A percentile compares a stretch with the other conserved stretches of the same genome.
These are phyloP conservation scores for Mya arenaria DNA, from an alignment of 1,140 invertebrate genomes.

Conservation along the genomic window DNA sequence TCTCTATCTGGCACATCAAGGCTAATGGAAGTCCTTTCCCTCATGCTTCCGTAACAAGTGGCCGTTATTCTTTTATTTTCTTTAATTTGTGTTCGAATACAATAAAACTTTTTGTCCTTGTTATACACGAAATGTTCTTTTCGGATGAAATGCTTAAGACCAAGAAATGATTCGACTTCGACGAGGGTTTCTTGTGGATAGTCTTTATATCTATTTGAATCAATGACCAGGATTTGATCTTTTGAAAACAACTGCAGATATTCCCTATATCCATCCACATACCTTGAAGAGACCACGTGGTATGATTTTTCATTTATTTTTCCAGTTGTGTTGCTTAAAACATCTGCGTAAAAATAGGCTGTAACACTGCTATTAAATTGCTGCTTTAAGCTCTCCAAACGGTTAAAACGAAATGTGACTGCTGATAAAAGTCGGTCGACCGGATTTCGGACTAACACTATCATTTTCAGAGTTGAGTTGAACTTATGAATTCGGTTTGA, in stretches of 20 bases:
- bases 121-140: background rate
- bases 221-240: constrained; percentile 3
- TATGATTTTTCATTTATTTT: background rate
- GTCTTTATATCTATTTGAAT: background rate
- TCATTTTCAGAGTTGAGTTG: background rate
- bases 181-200: background rate
- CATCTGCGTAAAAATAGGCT: background rate
- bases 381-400: background rate
- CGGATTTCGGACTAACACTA: background rate
- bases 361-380: too few species aligned
- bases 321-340: too few species aligned
- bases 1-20: too few species aligned
- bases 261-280: background rate
- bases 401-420: background rate
- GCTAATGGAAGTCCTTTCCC: too few species aligned
- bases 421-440: background rate
- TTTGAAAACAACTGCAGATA: background rate
- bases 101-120: background rate
- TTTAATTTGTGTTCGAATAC: too few species aligned
- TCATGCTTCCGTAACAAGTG: background rate
- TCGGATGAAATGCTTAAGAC: background rate
- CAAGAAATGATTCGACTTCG: background rate
- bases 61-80: background rate
- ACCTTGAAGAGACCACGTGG: background rate
- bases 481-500: background rate